These are phyloP conservation scores for Ceryle rudis DNA, from an alignment of 2,797 vertebrate genomes.

Conservation along the genomic window DNA sequence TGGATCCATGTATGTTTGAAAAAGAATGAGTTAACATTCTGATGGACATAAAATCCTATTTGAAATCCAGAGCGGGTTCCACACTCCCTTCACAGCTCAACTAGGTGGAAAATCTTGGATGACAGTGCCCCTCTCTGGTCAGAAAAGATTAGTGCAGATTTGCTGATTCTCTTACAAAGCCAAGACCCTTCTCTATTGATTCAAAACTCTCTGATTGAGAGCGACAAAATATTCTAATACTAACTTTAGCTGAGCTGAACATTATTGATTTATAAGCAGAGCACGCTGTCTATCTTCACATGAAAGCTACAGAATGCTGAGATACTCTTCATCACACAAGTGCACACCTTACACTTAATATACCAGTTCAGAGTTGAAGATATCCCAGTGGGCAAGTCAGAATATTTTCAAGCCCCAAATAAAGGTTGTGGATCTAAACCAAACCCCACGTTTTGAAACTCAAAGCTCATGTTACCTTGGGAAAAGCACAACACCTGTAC, in stretches of 20 bases:
- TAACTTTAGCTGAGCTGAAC: background rate
- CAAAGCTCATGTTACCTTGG: background rate
- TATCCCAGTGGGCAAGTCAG: background rate
- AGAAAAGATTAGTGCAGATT: slow-evolving; percentile 29
- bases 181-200: too few species aligned
- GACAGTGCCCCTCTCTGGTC: slow-evolving; percentile 78
- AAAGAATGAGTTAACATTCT: background rate
- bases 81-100: background rate
- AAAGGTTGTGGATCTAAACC: background rate
- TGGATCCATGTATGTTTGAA: background rate
- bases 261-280: background rate
- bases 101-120: slow-evolving; percentile 58
- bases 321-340: background rate
- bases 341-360: rapidly evolving
- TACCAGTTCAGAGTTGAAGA: background rate
- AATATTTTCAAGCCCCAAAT: background rate
- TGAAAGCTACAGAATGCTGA: background rate
- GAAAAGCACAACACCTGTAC: background rate
- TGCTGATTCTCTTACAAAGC: background rate
- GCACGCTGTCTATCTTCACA: rapidly evolving
- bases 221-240: background rate
- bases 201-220: background rate
- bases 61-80: background rate
- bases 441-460: background rate
- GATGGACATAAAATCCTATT: background rate